Conservation (phyloP, 2,113 vertebrate species). For the Lota lota region DNA sequence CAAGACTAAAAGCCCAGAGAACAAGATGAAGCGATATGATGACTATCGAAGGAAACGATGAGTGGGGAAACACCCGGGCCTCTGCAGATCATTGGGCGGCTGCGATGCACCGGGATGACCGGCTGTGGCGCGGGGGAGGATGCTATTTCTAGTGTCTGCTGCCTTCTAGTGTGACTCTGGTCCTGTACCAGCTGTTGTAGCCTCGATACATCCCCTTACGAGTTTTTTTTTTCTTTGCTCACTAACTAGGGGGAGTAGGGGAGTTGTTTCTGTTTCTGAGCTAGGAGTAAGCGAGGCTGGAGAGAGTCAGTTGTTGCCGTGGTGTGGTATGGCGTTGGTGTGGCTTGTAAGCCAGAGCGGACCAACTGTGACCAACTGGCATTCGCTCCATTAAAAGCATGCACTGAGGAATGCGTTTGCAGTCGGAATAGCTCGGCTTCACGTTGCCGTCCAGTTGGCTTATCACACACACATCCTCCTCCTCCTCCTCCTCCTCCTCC, state of each 20-base stretch:
- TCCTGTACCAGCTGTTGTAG: conserved; percentile 79
- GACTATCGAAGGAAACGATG: neutral
- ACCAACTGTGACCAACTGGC: conserved; percentile 68
- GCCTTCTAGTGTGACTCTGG: conserved; percentile 23
- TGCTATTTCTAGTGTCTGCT: conserved; percentile 81
- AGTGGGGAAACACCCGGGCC: conserved; percentile 60
- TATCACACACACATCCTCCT: too few species aligned
- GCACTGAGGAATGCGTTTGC: conserved; percentile 54
- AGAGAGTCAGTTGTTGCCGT: conserved; percentile 67
- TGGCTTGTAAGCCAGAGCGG: conserved; percentile 39
- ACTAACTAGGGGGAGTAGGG: conserved; percentile 66
- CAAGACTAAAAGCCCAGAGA: too few species aligned
- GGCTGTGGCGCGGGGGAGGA: conserved; percentile 25
- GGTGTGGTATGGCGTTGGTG: conserved; percentile 45
- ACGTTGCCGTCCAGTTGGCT: conserved; percentile 31
- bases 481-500: neutral
- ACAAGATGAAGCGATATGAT: too few species aligned
- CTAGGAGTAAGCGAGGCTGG: conserved; percentile 32
- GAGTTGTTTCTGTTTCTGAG: conserved; percentile 68
- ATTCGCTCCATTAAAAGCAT: conserved; percentile 48
- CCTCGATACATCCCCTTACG: conserved; percentile 61
- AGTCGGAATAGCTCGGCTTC: conserved; percentile 36
- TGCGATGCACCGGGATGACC: neutral
- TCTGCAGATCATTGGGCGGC: conserved; percentile 13
- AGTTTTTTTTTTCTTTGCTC: conserved; percentile 67